phyloP scores from a whole-genome alignment of 2,797 vertebrate species.

The Oceanodroma leucorhoa region DNA sequence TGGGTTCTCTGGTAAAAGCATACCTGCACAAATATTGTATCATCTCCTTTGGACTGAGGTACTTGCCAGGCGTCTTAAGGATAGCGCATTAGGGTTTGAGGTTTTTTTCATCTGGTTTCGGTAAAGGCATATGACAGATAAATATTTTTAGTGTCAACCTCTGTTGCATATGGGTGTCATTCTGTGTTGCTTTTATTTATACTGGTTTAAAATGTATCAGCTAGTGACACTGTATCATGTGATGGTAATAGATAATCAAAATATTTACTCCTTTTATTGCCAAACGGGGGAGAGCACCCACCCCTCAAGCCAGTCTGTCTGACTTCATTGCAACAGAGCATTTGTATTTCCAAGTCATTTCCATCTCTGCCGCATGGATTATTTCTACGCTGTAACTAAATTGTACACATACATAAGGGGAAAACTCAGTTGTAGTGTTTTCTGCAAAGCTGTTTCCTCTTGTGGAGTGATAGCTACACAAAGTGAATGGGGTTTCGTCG shows the following conservation, averaged over 20 bases:
- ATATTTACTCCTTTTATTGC: neutral
- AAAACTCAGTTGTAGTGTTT: neutral
- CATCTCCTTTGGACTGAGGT: neutral
- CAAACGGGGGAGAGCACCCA: fast-evolving
- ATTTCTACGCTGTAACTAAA: neutral
- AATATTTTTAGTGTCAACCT: neutral
- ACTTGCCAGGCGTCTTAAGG: neutral
- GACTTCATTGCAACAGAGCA: neutral
- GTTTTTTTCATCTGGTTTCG: neutral
- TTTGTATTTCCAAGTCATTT: neutral
- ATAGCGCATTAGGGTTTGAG: neutral
- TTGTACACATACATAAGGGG: fast-evolving
- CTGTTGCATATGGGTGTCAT: neutral
- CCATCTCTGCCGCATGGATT: neutral
- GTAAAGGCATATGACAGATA: neutral
- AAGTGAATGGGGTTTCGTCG: neutral
- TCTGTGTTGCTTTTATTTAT: neutral
- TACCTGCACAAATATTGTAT: neutral
- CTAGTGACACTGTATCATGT: neutral
- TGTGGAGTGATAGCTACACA: neutral
- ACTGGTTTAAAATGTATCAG: neutral
- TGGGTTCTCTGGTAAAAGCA: neutral
- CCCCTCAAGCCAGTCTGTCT: neutral
- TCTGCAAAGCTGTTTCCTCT: neutral
- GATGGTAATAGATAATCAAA: neutral